Conservation (phyloP, 2,888 invertebrate species). For the Actias luna region DNA sequence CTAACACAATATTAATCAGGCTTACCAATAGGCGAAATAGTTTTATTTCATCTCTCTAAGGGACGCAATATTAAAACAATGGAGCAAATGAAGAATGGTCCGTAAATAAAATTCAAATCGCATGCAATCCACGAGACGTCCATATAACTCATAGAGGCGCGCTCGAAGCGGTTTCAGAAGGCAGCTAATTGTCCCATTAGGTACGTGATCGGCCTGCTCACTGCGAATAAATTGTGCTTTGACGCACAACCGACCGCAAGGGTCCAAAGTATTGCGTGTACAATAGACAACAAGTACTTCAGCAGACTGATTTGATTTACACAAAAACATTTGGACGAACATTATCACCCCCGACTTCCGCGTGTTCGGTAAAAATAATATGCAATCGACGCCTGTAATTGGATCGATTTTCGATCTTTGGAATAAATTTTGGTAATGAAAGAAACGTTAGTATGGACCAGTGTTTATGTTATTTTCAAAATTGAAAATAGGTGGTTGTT, state of each 20-base stretch:
- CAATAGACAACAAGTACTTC: conserved; percentile 12
- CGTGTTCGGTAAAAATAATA: not conserved
- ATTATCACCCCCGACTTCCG: not conserved
- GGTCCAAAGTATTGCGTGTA: not conserved
- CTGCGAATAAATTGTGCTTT: conserved; percentile 18
- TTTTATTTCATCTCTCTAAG: too few species aligned
- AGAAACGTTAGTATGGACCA: too few species aligned
- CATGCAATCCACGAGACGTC: not conserved
- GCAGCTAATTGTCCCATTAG: conserved; percentile 22
- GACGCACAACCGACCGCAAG: conserved; percentile 21
- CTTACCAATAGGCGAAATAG: too few species aligned
- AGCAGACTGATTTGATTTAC: not conserved
- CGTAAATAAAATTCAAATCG: too few species aligned
- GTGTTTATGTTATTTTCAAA: too few species aligned
- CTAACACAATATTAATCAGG: too few species aligned
- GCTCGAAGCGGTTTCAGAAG: conserved; percentile 17
- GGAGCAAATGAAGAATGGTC: too few species aligned
- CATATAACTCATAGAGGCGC: not conserved
- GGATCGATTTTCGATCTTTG: not conserved
- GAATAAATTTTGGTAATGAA: too few species aligned
- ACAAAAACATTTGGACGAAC: not conserved
- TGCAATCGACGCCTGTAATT: not conserved
- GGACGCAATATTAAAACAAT: too few species aligned
- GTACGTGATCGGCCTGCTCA: conserved; percentile 27
- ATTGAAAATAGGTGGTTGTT: too few species aligned